Evolutionary conservation across 2,888 invertebrate species (phyloP), one percentile per base, ranked within the genome.

Genomic region (Gibbula magus): DNA sequence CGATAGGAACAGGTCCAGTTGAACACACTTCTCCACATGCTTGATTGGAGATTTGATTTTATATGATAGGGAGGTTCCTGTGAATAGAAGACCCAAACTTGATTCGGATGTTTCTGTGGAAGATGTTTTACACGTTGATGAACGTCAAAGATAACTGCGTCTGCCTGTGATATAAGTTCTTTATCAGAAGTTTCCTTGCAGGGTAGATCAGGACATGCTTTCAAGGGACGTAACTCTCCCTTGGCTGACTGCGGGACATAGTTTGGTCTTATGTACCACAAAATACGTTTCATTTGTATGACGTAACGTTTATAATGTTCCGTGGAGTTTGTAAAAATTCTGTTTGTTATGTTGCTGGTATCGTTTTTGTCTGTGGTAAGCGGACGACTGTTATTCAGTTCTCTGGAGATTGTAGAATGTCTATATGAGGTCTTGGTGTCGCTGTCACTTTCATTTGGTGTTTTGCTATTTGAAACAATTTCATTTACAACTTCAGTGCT

Each of bases 1-100:
- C 74, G 20, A 51, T 74, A 74, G 7, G 74, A 51, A 16, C 39
- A 51, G 7, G 74, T 74, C 74, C 74, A 74, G 52, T 74, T 74
- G 51, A 74, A 74, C 10, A 22, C 7, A 22, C 45, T 13, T 13
- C 22, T 74, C 51, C 52, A 74, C 8, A 20, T 51, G 20, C 51
- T 51, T 16, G 51, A 22, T 16, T 13, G n/a, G 18, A 35, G 29
- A 18, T 67, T n/a, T 45, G 5, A 7, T 8, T 10, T 10, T 10
- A 45, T 45, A 45, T 45, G 5, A 13, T 29, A 10, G 8, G 25
- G 45, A 20, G 74, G 22, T 45, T 74, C 74, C 51, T 51, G 45
- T 13, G 45, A n/a, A 25, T 22, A 74, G 51, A 74, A 51, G 20
- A 74, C 25, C 74, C 74, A 74, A 1, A 51, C 51, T 25, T 74